phyloP scores from a whole-genome alignment of 2,113 vertebrate genomes.

The Dasyurus viverrinus region DNA sequence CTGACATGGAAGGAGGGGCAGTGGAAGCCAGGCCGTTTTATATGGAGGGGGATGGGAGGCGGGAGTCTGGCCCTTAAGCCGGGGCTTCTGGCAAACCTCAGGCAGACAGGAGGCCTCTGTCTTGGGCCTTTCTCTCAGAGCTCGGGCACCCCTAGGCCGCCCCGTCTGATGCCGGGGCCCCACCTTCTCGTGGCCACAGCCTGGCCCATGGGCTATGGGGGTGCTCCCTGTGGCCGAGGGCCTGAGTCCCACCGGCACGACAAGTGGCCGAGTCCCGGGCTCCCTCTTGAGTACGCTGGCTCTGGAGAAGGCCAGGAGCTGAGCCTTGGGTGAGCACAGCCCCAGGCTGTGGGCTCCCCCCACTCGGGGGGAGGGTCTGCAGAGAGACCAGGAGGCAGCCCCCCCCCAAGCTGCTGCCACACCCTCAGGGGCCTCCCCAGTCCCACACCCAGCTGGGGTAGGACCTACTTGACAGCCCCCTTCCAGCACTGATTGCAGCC shows the following conservation, averaged over 20 bases:
- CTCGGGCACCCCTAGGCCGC: background rate
- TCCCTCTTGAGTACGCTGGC: background rate
- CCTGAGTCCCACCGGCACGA: background rate
- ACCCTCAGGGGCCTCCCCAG: background rate
- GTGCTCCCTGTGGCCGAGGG: background rate
- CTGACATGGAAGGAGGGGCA: background rate
- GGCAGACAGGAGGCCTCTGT: no score
- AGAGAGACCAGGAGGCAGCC: no score
- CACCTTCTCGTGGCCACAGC: background rate
- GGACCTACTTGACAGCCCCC: no score
- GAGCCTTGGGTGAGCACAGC: background rate
- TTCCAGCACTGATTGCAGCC: no score
- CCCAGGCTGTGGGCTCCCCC: no score
- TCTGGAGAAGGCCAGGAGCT: background rate
- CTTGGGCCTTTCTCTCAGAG: no score
- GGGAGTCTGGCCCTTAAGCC: slow-evolving; percentile 48
- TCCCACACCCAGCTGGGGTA: background rate
- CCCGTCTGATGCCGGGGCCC: no score
- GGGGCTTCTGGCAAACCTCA: background rate
- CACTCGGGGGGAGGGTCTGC: no score
- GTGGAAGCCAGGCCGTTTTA: slow-evolving; percentile 23
- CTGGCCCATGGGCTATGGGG: background rate
- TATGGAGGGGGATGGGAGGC: slow-evolving; percentile 5
- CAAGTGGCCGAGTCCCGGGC: no score
- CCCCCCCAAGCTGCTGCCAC: no score